Evolutionary conservation across 2,888 invertebrate species (phyloP).

Genomic region (Hedychridium roseum): DNA sequence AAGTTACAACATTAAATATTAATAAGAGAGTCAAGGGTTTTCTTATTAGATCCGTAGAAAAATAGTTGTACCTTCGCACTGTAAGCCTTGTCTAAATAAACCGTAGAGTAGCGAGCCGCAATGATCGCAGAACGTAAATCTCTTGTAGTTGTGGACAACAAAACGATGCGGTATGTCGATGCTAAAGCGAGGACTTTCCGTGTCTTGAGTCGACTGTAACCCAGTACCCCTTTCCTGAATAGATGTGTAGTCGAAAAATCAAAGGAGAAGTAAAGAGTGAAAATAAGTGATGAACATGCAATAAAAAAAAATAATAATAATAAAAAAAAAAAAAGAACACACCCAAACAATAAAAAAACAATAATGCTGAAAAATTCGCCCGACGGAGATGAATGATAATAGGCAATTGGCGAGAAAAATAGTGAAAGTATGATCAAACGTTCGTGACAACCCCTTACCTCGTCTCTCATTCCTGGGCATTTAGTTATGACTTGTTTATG

Average conservation of each 20-base stretch:
- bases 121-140: slow-evolving; percentile 99
- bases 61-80: slow-evolving; percentile 81
- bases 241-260: slow-evolving; percentile 14
- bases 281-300: slow-evolving; percentile 11
- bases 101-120: slow-evolving; percentile 98
- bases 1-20: slow-evolving; percentile 16
- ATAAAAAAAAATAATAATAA: slow-evolving; percentile 7
- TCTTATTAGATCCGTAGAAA: background rate
- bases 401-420: no score
- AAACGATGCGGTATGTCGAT: slow-evolving; percentile 98
- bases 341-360: no score
- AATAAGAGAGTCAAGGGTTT: background rate
- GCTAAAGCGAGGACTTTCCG: slow-evolving; percentile 87
- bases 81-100: slow-evolving; percentile 93
- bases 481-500: slow-evolving; percentile 97
- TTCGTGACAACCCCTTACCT: slow-evolving; percentile 65
- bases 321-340: slow-evolving; percentile 10
- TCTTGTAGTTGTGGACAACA: slow-evolving; percentile 94
- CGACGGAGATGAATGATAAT: no score
- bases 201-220: slow-evolving; percentile 67
- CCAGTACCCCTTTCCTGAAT: slow-evolving; percentile 38
- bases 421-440: no score
- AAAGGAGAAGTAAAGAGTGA: slow-evolving; percentile 7
- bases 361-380: no score
- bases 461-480: slow-evolving; percentile 97